These are phyloP conservation scores for Eubucco bourcierii DNA, from an alignment of 2,113 vertebrate genomes.

Conservation along the genomic window DNA sequence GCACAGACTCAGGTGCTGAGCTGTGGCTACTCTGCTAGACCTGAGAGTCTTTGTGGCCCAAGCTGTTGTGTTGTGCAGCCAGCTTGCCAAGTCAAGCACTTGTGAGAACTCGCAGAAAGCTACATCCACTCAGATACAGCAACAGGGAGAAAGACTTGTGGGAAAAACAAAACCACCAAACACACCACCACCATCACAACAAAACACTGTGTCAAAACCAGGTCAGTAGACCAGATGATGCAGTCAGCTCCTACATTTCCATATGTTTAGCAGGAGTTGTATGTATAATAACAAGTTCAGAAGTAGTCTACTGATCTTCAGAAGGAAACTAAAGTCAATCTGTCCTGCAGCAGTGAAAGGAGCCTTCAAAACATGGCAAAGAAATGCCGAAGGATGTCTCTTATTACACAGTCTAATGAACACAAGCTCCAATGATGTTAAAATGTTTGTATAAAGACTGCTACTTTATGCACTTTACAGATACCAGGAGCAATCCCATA, in stretches of 20 bases:
- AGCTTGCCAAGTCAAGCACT: background rate
- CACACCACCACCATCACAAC: background rate
- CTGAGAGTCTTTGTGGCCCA: no score
- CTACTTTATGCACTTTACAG: background rate
- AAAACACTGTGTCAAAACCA: background rate
- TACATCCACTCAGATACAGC: background rate
- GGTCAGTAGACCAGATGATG: background rate
- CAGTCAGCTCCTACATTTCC: background rate
- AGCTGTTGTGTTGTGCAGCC: background rate
- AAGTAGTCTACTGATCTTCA: background rate
- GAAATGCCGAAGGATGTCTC: background rate
- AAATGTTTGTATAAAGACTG: background rate
- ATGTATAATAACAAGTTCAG: background rate
- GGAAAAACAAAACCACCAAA: background rate
- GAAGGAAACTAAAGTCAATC: background rate
- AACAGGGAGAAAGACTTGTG: background rate
- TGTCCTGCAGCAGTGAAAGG: background rate
- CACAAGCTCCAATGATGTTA: background rate
- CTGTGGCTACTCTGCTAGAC: background rate
- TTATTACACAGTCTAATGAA: background rate
- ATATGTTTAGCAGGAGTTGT: constrained; percentile 7
- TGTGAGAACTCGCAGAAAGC: background rate
- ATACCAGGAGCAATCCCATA: background rate
- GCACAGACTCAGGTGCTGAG: background rate
- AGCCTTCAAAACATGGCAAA: background rate